A percentile compares a stretch with the other conserved stretches of the same genome.
These are phyloP conservation scores for Agrochola litura DNA, from an alignment of 2,888 invertebrate genomes.

Conservation along the genomic window DNA sequence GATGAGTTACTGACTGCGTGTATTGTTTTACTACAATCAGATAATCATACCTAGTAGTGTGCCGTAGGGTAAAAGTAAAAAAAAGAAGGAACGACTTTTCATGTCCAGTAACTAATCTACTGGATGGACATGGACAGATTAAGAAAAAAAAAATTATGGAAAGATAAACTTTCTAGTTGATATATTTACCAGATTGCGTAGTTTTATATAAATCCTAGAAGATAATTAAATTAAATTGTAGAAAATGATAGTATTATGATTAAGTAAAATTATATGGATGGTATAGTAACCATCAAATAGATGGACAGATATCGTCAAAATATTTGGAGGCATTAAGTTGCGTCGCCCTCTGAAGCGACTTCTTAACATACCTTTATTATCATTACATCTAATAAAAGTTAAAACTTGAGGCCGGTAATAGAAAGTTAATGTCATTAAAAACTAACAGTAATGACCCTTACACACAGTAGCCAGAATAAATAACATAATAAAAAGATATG, in stretches of 20 bases:
- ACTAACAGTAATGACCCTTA: slow-evolving; percentile 27
- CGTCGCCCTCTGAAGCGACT: slow-evolving; percentile 35
- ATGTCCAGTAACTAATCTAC: neutral
- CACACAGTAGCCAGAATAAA: slow-evolving; percentile 4
- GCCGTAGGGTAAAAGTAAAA: neutral
- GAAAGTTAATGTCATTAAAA: slow-evolving; percentile 57
- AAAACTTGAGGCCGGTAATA: slow-evolving; percentile 36
- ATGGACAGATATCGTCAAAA: slow-evolving; percentile 51
- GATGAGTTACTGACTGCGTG: neutral
- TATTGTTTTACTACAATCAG: neutral
- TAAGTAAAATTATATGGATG: slow-evolving; percentile 51
- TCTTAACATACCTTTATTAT: slow-evolving; percentile 59
- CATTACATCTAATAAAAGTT: slow-evolving; percentile 55
- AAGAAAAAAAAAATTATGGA: neutral
- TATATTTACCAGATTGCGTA: slow-evolving; percentile 22
- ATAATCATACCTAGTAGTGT: neutral
- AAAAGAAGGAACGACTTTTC: too few relatives aligned
- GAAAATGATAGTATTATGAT: slow-evolving; percentile 41
- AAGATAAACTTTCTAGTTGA: slow-evolving; percentile 22
- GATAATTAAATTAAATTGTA: slow-evolving; percentile 33
- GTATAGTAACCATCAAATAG: slow-evolving; percentile 38
- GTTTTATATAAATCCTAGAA: slow-evolving; percentile 23
- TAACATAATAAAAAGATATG: neutral
- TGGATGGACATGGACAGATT: too few relatives aligned
- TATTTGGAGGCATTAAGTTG: slow-evolving; percentile 48